Conservation (phyloP, 2,113 vertebrate genomes). For the Tetrax tetrax region DNA sequence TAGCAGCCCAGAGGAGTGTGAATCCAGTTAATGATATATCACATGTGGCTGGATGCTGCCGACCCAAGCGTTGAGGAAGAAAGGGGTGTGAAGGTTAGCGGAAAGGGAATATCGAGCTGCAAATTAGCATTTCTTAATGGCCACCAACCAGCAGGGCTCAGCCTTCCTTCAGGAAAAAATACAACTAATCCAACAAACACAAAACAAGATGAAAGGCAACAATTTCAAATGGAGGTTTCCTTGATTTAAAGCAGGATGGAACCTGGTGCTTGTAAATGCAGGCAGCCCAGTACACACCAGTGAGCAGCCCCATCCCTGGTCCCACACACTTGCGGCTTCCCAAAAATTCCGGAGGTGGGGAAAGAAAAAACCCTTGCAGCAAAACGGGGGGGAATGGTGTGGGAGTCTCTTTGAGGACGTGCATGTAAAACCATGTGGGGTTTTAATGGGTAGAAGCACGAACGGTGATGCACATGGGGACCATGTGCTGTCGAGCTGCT, state of each 20-base stretch:
- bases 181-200: not conserved
- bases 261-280: not conserved
- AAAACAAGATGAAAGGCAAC: not conserved
- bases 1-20: constrained; percentile 19
- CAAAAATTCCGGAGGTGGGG: not conserved
- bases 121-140: constrained; percentile 48
- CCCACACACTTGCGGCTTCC: not conserved
- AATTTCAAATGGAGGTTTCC: not conserved
- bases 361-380: not conserved
- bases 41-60: not conserved
- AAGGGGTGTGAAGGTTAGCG: not conserved
- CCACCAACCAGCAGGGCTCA: not conserved
- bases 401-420: not conserved
- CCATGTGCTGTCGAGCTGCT: not conserved
- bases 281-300: rapidly evolving
- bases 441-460: not conserved
- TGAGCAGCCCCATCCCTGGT: not conserved
- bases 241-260: not conserved
- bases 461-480: not conserved
- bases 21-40: constrained; percentile 25
- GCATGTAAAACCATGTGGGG: rapidly evolving
- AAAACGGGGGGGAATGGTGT: not conserved
- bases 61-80: not conserved
- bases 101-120: constrained; percentile 29
- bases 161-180: not conserved